Conservation (phyloP, 2,888 invertebrate genomes). For the Furcula furcula region DNA sequence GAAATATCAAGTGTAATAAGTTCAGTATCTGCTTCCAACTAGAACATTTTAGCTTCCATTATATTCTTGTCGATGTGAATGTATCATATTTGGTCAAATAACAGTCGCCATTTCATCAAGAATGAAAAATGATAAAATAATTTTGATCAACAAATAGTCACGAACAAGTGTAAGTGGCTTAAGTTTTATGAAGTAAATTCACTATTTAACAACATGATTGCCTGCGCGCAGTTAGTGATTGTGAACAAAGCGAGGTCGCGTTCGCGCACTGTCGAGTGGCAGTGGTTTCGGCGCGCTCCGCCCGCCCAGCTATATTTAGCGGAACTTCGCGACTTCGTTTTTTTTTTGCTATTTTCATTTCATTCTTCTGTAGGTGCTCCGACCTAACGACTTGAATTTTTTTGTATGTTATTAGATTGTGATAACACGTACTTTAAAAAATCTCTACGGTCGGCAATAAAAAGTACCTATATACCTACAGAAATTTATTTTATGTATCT, state of each 20-base stretch:
- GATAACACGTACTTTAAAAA: too few species aligned
- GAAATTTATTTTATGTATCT: too few species aligned
- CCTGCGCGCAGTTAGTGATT: constrained; percentile 20
- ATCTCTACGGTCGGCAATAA: too few species aligned
- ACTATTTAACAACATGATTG: constrained; percentile 26
- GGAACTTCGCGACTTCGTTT: constrained; percentile 74
- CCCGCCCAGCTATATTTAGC: constrained; percentile 75
- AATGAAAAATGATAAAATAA: not conserved
- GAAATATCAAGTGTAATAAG: constrained; percentile 43
- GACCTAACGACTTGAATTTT: too few species aligned
- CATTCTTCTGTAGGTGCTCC: constrained; percentile 56
- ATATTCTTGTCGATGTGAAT: too few species aligned
- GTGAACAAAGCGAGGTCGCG: constrained; percentile 62
- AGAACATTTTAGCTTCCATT: constrained; percentile 50
- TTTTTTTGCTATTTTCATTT: constrained; percentile 79
- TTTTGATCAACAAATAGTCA: not conserved
- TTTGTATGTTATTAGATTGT: too few species aligned
- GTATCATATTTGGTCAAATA: too few species aligned
- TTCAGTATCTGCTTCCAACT: constrained; percentile 28
- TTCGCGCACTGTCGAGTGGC: constrained; percentile 36
- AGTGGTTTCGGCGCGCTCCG: constrained; percentile 48
- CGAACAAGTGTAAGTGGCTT: constrained; percentile 3
- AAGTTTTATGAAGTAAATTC: constrained; percentile 15
- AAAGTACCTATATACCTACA: too few species aligned
- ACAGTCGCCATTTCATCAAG: not conserved